Conservation (phyloP, 2,113 vertebrate species). For the Desmodus rotundus region DNA sequence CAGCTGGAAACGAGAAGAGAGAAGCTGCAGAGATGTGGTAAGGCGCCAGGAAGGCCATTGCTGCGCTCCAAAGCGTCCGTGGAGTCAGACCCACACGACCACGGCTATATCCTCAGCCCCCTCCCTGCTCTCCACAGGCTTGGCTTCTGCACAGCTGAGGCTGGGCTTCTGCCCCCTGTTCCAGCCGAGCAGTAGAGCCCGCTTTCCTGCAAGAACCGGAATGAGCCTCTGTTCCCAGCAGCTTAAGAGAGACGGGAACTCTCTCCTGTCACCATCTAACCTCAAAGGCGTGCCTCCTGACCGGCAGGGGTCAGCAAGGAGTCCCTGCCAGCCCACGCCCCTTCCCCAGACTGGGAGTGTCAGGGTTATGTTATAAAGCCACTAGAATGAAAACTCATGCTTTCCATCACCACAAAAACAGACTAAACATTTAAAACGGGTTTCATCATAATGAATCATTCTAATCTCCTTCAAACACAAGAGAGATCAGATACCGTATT, state of each 20-base stretch:
- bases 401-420: slow-evolving; percentile 64
- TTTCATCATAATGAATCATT: slow-evolving; percentile 75
- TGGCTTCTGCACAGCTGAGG: neutral
- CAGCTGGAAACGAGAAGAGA: neutral
- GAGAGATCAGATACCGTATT: slow-evolving; percentile 78
- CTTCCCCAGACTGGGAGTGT: neutral
- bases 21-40: neutral
- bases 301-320: neutral
- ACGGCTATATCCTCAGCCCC: neutral
- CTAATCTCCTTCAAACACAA: slow-evolving; percentile 73
- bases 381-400: slow-evolving; percentile 53
- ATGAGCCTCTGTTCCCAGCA: neutral
- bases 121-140: too few species aligned
- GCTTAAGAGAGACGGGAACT: neutral
- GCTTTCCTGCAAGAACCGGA: neutral
- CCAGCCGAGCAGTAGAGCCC: rapidly evolving
- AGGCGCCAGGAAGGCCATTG: neutral
- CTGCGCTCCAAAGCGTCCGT: neutral
- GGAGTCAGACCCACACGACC: neutral
- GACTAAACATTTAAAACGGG: slow-evolving; percentile 61
- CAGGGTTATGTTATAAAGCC: slow-evolving; percentile 31
- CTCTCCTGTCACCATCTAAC: neutral
- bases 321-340: neutral
- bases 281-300: neutral
- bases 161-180: rapidly evolving